Conservation (phyloP, 2,888 invertebrate genomes). For the Hipparchia sbordonii region DNA sequence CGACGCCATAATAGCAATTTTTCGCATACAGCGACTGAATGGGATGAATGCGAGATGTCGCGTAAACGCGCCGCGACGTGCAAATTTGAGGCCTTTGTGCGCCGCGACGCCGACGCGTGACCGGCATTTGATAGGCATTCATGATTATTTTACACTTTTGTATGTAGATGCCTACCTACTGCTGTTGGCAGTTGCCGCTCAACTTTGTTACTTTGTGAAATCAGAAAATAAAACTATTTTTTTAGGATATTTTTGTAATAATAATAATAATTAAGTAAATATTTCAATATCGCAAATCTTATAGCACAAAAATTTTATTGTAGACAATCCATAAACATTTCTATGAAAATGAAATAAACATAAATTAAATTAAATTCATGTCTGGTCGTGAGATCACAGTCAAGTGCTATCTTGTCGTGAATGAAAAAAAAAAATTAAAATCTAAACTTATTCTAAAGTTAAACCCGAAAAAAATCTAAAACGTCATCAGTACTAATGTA, state of each 20-base stretch:
- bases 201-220: background rate
- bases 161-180: background rate
- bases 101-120: slow-evolving; percentile 66
- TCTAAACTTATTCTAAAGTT: too few species aligned
- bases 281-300: too few species aligned
- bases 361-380: too few species aligned
- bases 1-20: slow-evolving; percentile 74
- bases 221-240: slow-evolving; percentile 6
- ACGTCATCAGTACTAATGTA: too few species aligned
- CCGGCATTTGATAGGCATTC: slow-evolving; percentile 55
- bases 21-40: slow-evolving; percentile 74
- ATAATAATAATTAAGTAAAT: too few species aligned
- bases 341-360: too few species aligned
- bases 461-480: too few species aligned
- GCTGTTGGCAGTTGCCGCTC: background rate
- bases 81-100: slow-evolving; percentile 81
- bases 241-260: background rate
- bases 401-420: too few species aligned
- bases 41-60: slow-evolving; percentile 76
- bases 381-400: too few species aligned
- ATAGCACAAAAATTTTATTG: too few species aligned
- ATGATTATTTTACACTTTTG: slow-evolving; percentile 37
- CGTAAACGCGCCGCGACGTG: slow-evolving; percentile 79
- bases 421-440: too few species aligned
- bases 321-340: too few species aligned